These are phyloP conservation scores for Caprella mutica DNA, from an alignment of 2,888 invertebrate genomes.

Conservation along the genomic window DNA sequence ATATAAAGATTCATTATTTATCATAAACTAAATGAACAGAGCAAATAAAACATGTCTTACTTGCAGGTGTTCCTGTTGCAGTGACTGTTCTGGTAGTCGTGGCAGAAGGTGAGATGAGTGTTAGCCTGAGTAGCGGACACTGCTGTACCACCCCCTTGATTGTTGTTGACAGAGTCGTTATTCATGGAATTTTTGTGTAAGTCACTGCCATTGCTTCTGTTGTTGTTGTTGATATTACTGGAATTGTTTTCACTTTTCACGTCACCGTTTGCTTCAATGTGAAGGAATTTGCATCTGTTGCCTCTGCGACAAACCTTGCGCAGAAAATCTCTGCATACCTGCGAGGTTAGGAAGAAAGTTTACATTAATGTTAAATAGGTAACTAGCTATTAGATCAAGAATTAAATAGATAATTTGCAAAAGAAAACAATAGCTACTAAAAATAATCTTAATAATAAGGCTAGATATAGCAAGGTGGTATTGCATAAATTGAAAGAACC, in stretches of 20 bases:
- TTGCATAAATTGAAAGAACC: no score
- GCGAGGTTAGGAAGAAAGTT: no score
- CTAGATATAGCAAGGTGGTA: no score
- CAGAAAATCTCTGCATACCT: slow-evolving; percentile 49
- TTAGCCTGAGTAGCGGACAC: slow-evolving; percentile 12
- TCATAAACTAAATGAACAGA: no score
- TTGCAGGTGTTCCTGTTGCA: slow-evolving; percentile 62
- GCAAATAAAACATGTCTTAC: slow-evolving; percentile 27
- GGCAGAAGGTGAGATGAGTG: slow-evolving; percentile 42
- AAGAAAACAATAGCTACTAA: no score
- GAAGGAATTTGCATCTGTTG: slow-evolving; percentile 48
- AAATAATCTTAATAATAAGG: no score
- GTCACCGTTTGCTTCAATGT: slow-evolving; percentile 41
- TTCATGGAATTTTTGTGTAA: no score
- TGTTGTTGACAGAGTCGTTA: slow-evolving; percentile 50
- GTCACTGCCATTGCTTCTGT: slow-evolving; percentile 16
- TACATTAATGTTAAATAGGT: no score
- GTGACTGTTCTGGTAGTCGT: slow-evolving; percentile 57
- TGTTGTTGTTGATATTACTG: slow-evolving; percentile 30
- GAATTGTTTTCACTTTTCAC: slow-evolving; percentile 39
- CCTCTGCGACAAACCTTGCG: slow-evolving; percentile 52
- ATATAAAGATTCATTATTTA: no score
- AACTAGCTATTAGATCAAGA: no score
- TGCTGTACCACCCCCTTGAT: slow-evolving; percentile 2
- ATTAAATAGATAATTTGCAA: no score